phyloP scores from a whole-genome alignment of 1,140 invertebrate genomes.

The Drosophila pseudoananassae region DNA sequence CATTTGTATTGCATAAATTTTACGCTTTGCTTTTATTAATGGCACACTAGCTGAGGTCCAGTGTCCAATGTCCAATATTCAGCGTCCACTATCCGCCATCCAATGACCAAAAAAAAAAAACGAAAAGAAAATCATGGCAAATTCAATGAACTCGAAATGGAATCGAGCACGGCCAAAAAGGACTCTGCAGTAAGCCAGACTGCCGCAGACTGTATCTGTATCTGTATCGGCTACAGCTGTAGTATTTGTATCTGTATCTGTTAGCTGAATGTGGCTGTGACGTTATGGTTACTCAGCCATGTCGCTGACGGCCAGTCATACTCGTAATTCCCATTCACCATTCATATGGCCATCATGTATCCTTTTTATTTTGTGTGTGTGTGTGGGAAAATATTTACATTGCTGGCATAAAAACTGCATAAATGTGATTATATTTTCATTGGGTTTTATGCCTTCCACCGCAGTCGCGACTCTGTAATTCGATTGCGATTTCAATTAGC shows the following conservation, averaged over 20 bases:
- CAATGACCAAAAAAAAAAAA: constrained; percentile 44
- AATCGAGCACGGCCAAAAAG: constrained; percentile 41
- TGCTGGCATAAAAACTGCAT: constrained; percentile 81
- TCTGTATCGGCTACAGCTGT: constrained; percentile 10
- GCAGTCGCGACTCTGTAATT: constrained; percentile 61
- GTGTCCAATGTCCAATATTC: too few species aligned
- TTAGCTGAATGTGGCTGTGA: constrained; percentile 27
- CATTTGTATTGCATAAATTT: constrained; percentile 68
- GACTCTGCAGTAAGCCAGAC: constrained; percentile 3
- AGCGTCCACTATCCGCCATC: constrained; percentile 21
- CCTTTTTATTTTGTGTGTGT: neutral
- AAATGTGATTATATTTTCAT: constrained; percentile 83
- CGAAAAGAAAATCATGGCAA: constrained; percentile 60
- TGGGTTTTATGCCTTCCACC: constrained; percentile 59
- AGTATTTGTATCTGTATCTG: constrained; percentile 11
- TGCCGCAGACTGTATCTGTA: constrained; percentile 9
- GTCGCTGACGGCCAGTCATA: constrained; percentile 34
- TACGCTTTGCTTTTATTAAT: constrained; percentile 60
- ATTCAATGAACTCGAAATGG: constrained; percentile 82
- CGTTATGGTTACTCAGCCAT: constrained; percentile 43
- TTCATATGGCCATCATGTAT: constrained; percentile 30
- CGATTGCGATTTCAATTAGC: constrained; percentile 81
- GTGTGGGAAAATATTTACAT: constrained; percentile 75
- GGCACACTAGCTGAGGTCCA: constrained; percentile 54
- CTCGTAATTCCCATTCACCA: constrained; percentile 39